Evolutionary conservation across 2,888 invertebrate genomes (phyloP), one percentile per base, ranked within the genome.

Genomic region (Odontocerum albicorne): DNA sequence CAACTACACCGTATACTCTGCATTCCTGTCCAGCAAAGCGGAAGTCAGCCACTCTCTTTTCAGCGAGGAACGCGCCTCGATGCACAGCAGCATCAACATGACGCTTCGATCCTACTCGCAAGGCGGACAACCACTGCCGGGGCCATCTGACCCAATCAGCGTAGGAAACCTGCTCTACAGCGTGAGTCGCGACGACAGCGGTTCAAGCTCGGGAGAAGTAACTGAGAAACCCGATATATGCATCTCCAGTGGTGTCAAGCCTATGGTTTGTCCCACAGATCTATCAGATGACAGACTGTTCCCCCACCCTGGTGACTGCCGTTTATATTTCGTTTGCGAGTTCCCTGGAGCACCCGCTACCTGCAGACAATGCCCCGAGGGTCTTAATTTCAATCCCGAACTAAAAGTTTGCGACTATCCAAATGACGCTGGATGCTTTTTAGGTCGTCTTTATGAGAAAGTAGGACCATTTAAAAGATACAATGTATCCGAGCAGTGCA

Each of bases 1-100:
- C 54, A 71, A 75, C 42, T 85, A 81, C 63, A 81, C 81, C 27
- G 82, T 88, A 60, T 86, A 85, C 68, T 83, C 85, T 46, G 73
- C 85, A 7, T 78, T 81, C 62, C 83, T 85, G 19, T 79, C 78
- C n/a, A 83, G 82, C 69, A 77, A 79, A 53, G 80, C 87, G 54
- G 67, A 79, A 31, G 72, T 84, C 3, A 82, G 79, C 57, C 84
- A 86, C 6, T 75, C 76, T 55, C 66, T 83, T 54, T 76, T 78
- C 63, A 80, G 83, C 33, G 69, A 79, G 36, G 77, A 84, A 62
- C 80, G 82, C 63, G 86, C 85, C 50, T 77, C 82, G 67, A 83
- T 87, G 12, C 71, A 75, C 62, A 84, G 85, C 67, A 70, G 73
- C 56, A 75, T 87, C 38, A 80, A 77, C 61, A 63, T 87, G 35